Evolutionary conservation across 2,888 invertebrate species (phyloP), one percentile per base, ranked within the genome.

Genomic region (Agapostemon virescens): DNA sequence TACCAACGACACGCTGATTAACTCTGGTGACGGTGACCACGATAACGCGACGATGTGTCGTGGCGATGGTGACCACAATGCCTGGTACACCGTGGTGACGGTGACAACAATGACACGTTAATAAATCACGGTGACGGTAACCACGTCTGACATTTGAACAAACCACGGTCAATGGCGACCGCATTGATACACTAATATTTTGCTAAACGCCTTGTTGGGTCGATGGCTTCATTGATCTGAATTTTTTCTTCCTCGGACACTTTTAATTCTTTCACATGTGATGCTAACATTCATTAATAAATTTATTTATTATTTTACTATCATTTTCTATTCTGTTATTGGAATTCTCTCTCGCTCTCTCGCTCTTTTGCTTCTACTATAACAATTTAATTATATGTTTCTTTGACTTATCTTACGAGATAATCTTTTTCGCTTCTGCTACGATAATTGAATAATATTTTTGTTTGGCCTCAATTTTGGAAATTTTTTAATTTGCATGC

Each of bases 91-190:
- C 78, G 66, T 82, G 83, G 82, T 72, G 72, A 82, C 74, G 82
- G 73, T 71, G 81, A 81, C 82, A 81, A 81, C 81, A 81, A 82
- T 81, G 81, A 81, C 81, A 77, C 82, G 74, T 82, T 82, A 83
- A 83, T 83, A 82, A 82, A 83, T 83, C 83, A 83, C 72, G 83
- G 69, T 11, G 74, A 78, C 66, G 78, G 74, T 70, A 52, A 74
- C 82, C 74, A 36, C 82, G 73, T 20, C 64, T 77, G 82, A 72
- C 81, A 73, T 73, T 72, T 72, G 76, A 81, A 82, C 81, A 76
- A 82, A 81, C 81, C 81, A 36, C 69, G 64, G 30, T 26, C 33
- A 40, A 68, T 55, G 63, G 20, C 42, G 45, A 68, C 71, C 71
- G 63, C 69, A 68, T 38, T 67, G 81, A 70, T 81, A 66, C 67